These are phyloP conservation scores for Taphrorychus bicolor DNA, from an alignment of 2,888 invertebrate genomes.

Conservation along the genomic window DNA sequence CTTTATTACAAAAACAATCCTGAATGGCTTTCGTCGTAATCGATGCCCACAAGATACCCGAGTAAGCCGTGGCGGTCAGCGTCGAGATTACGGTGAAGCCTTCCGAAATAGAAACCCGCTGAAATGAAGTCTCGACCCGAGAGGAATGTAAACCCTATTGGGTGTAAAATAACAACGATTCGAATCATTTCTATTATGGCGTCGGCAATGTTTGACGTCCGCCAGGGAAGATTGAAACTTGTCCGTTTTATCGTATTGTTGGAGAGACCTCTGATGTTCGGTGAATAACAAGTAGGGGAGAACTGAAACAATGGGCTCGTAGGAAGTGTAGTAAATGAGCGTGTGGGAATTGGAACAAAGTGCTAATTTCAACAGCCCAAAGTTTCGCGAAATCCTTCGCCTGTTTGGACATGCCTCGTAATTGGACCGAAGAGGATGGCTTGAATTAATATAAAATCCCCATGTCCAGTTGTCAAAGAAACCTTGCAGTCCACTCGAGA, in stretches of 20 bases:
- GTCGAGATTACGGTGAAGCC: slow-evolving; percentile 16
- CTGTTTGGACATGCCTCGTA: neutral
- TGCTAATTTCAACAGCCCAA: neutral
- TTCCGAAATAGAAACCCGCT: slow-evolving; percentile 16
- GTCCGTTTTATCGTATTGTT: slow-evolving; percentile 5
- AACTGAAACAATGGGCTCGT: neutral
- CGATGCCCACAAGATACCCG: slow-evolving; percentile 20
- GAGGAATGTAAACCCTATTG: slow-evolving; percentile 28
- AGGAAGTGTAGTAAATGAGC: neutral
- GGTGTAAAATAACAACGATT: slow-evolving; percentile 22
- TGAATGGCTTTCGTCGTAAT: slow-evolving; percentile 17
- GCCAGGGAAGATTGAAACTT: slow-evolving; percentile 6
- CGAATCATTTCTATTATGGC: slow-evolving; percentile 12
- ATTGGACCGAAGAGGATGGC: no score
- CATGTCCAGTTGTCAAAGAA: neutral
- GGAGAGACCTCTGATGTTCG: neutral
- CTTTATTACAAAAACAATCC: slow-evolving; percentile 14
- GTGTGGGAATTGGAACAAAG: neutral
- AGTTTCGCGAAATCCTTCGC: neutral
- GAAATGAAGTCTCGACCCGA: slow-evolving; percentile 19
- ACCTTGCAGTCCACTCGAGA: neutral
- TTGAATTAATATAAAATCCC: no score
- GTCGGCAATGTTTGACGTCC: neutral
- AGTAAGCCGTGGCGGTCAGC: slow-evolving; percentile 26
- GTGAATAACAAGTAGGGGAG: neutral